Conservation (phyloP, 2,797 vertebrate species). For the Onychomys torridus region DNA sequence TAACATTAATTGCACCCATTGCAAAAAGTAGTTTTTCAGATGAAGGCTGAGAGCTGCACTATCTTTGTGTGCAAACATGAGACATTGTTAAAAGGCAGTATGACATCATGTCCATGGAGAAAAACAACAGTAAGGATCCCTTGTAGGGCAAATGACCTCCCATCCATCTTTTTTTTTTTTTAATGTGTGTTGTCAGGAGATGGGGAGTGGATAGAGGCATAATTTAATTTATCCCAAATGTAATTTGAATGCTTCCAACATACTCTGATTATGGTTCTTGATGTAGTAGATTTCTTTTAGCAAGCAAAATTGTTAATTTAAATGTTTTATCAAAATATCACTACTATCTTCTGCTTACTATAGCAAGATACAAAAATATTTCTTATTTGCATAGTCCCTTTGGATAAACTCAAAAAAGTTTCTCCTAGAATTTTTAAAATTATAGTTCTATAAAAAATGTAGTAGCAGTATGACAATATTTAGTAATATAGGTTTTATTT, state of each 20-base stretch:
- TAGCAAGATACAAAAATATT: constrained; percentile 45
- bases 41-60: background rate
- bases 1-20: background rate
- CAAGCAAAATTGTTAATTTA: constrained; percentile 40
- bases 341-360: constrained; percentile 44
- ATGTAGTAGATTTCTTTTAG: constrained; percentile 57
- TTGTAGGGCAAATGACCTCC: background rate
- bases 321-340: constrained; percentile 61
- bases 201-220: background rate
- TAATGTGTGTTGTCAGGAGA: background rate
- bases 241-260: constrained; percentile 48
- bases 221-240: constrained; percentile 47
- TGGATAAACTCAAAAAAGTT: constrained; percentile 48
- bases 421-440: constrained; percentile 61
- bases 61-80: background rate
- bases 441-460: constrained; percentile 43
- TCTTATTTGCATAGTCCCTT: constrained; percentile 49
- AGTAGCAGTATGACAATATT: background rate
- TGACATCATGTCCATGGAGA: background rate
- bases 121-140: background rate
- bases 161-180: background rate
- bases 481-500: constrained; percentile 2
- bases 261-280: constrained; percentile 54
- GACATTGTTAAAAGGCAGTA: background rate
- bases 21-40: background rate